Conservation (phyloP, 2,888 invertebrate genomes). For the Drosophila suboccidentalis region DNA sequence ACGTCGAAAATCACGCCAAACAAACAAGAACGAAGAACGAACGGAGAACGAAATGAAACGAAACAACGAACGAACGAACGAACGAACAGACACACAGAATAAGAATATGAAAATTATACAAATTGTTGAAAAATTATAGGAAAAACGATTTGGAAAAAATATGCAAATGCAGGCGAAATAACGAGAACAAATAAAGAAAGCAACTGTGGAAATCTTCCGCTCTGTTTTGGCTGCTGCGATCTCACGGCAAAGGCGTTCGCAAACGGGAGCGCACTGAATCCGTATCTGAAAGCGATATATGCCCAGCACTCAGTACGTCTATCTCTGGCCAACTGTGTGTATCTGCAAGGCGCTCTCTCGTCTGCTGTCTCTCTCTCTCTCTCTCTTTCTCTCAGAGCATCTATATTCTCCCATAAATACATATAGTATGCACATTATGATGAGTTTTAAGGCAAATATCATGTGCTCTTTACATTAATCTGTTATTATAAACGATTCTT, state of each 20-base stretch:
- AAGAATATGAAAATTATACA: conserved; percentile 24
- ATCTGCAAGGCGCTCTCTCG: conserved; percentile 16
- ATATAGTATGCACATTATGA: conserved; percentile 11
- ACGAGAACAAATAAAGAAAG: conserved; percentile 15
- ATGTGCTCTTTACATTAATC: conserved; percentile 33
- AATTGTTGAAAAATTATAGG: conserved; percentile 5
- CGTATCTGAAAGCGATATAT: conserved; percentile 72
- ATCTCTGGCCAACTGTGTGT: conserved; percentile 18
- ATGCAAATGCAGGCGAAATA: conserved; percentile 20
- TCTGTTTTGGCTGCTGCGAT: conserved; percentile 45
- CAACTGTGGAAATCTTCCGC: conserved; percentile 44
- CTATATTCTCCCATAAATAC: neutral
- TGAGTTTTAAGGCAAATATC: conserved; percentile 24
- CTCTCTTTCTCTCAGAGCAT: neutral
- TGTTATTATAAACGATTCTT: conserved; percentile 4
- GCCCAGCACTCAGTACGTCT: conserved; percentile 27
- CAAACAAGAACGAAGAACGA: conserved; percentile 38
- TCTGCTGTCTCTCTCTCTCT: neutral
- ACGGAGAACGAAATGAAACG: conserved; percentile 15
- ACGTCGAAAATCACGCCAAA: conserved; percentile 36
- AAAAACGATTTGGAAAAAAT: conserved; percentile 22
- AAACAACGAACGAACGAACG: conserved; percentile 37
- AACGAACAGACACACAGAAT: conserved; percentile 6
- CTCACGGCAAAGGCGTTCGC: conserved; percentile 54
- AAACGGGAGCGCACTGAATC: conserved; percentile 68